Conservation (phyloP, 1,140 invertebrate genomes). For the Neuroterus valhalla region DNA sequence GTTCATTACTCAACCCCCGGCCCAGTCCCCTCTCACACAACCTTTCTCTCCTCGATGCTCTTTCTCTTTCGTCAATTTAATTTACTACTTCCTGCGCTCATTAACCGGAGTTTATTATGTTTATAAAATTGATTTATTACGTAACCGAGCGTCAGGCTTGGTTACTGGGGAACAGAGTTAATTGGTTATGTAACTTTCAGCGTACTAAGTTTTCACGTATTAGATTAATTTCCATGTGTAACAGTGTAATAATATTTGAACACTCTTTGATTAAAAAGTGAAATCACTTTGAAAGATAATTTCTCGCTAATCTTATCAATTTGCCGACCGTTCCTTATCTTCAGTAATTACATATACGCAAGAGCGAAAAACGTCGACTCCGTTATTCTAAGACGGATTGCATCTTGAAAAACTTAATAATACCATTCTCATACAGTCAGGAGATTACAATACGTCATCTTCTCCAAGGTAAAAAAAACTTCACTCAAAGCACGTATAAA, state of each 20-base stretch:
- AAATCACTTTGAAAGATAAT: no score
- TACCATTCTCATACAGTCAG: not conserved
- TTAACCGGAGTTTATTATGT: not conserved
- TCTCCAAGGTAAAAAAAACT: not conserved
- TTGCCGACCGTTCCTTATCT: no score
- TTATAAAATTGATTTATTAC: slow-evolving; percentile 8
- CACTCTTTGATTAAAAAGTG: no score
- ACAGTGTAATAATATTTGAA: no score
- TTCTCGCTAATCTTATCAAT: no score
- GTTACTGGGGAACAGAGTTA: not conserved
- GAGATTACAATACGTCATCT: not conserved
- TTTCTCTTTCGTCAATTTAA: not conserved
- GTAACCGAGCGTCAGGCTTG: not conserved
- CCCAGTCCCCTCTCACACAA: not conserved
- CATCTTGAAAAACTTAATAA: not conserved
- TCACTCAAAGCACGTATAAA: not conserved
- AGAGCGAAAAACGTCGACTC: no score
- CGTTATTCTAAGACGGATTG: no score
- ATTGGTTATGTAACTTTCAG: not conserved
- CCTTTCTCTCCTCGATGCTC: not conserved
- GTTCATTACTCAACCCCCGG: not conserved
- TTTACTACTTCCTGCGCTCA: not conserved
- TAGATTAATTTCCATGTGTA: no score
- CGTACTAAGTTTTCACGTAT: not conserved
- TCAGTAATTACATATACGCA: no score